Evolutionary conservation across 1,140 invertebrate species (phyloP), one percentile per base, ranked within the genome.

Genomic region (Samia ricini): DNA sequence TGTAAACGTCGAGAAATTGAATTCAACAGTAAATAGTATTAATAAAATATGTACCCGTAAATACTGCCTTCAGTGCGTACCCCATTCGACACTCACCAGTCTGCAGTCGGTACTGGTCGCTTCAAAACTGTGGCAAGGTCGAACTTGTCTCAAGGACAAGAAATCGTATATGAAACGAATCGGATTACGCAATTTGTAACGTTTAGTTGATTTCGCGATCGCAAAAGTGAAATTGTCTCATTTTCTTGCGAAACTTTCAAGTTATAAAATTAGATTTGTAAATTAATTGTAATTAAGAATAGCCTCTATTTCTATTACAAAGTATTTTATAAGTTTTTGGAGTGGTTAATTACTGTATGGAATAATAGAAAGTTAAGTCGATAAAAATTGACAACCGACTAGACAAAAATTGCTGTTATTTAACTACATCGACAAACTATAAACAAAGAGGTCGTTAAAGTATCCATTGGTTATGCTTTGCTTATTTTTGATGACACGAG

Each of bases 101-200:
- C 15, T 3, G 8, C 22, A 23, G 52, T 55, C 15, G n/a, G 8
- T n/a, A 23, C 52, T 55, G 52, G n/a, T 18, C 22, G 22, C 20
- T 22, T 55, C 15, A 23, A 55, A 55, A 55, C 22, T 55, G 52
- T 55, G 52, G 52, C 52, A 55, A 55, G 52, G 52, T 55, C 52
- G 22, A 23, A 15, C 12, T 22, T 18, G 22, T 24, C 24, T 55
- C 52, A 55, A 55, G 52, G 52, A 24, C 52, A 24, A 55, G 22
- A 21, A 23, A 23, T 55, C 15, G 15, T 55, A 55, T 55, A 55
- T 55, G 22, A 55, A 55, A 24, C 24, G 52, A 55, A 23, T 15
- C 24, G 22, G 22, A 55, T 55, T 55, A 55, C 22, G 52, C 15
- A 55, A 55, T 10, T n/a, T 10, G 52, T 55, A 8, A 23, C 52